Evolutionary conservation across 2,113 vertebrate genomes (phyloP).

Genomic region (Leucopsar rothschildi): DNA sequence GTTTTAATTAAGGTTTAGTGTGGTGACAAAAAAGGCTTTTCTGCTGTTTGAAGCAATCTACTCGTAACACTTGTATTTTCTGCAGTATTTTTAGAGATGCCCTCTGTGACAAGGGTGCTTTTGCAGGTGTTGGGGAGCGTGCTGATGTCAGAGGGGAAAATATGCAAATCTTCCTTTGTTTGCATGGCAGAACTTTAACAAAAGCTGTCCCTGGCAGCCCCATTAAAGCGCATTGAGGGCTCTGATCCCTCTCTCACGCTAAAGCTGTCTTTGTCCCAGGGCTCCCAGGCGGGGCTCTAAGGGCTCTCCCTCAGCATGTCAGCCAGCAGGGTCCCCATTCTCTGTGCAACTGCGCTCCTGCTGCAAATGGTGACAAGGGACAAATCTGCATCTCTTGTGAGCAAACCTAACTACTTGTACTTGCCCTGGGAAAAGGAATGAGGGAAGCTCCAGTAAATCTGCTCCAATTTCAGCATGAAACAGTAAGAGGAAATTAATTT

Average conservation of each 20-base stretch:
- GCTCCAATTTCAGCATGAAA: neutral
- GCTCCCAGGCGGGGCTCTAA: neutral
- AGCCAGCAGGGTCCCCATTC: neutral
- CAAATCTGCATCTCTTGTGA: neutral
- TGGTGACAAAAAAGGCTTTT: neutral
- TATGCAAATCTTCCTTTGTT: neutral
- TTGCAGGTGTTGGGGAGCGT: neutral
- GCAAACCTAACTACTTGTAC: neutral
- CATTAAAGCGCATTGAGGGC: neutral
- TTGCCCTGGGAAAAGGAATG: neutral
- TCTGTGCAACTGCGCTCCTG: neutral
- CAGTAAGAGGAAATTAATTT: neutral
- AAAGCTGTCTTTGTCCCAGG: neutral
- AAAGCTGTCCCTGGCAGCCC: neutral
- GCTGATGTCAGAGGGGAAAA: neutral
- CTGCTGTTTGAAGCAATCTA: neutral
- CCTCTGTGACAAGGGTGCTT: neutral
- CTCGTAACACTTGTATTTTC: neutral
- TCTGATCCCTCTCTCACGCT: neutral
- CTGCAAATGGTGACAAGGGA: neutral
- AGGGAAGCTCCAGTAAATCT: neutral
- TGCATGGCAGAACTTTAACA: neutral
- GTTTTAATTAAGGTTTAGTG: neutral
- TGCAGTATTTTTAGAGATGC: neutral
- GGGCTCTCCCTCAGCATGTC: neutral